Base-by-base conservation (phyloP, 2,888 invertebrate species). In the Trachelus iudaicus region DNA sequence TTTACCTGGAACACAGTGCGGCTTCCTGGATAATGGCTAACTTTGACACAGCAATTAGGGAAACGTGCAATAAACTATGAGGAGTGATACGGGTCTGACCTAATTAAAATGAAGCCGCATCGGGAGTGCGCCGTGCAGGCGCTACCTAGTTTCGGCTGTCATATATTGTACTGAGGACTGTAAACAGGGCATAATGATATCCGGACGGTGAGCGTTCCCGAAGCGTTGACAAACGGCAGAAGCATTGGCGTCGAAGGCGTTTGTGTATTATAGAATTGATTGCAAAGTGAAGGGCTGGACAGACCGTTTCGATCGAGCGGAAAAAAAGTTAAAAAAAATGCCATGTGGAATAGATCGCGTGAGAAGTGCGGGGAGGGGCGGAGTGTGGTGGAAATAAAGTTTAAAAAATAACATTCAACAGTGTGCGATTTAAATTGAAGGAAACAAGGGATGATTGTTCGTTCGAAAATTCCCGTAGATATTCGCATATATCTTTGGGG, bases 51-150 rank as follows among this genome's bases (percentile, higher is more conserved):
- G 81, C 80, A 84, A 84, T 82, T 81, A 82, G 79, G 74, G 80
- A 82, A 80, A 81, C 79, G 78, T 34, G 79, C 77, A 79, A 84
- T 83, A 81, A 82, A 83, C 83, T 83, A 75, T 79, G 81, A 78
- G 75, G 75, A 79, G 74, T 76, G 79, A 81, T 80, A 80, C 79
- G 79, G 76, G 69, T 75, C 71, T 85, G 84, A 81, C 83, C 85
- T 82, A 85, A 85, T 85, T 85, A 84, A 84, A 85, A 83, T 80
- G 80, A 82, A 81, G 75, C 81, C 81, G 34, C 78, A 75, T 75
- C 75, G 76, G 35, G 69, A 73, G 68, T 34, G 13, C 13, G 31
- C 30, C 75, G 34, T 76, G 37, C 68, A 76, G 37, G 69, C 77
- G 78, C 80, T 73, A 78, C 79, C 82, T 75, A 81, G 82, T 81